A percentile compares a stretch with the other conserved stretches of the same genome.
Conservation (phyloP, 2,888 invertebrate genomes). For the Clunio marinus region DNA sequence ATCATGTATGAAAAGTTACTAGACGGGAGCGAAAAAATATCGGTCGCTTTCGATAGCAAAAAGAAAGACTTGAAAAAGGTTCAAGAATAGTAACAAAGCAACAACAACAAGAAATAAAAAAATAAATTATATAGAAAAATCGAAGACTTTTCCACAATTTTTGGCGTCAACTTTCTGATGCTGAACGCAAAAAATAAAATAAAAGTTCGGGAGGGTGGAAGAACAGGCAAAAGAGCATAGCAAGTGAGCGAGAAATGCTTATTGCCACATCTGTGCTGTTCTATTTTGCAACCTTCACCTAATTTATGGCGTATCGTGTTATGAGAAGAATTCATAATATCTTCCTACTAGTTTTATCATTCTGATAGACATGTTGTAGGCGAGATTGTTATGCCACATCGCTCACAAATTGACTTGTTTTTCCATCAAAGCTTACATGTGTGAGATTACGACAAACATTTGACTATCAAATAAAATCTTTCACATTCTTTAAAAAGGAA, state of each 20-base stretch:
- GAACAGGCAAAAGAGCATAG: too few species aligned
- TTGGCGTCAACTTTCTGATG: slow-evolving; percentile 5
- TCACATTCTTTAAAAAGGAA: not conserved
- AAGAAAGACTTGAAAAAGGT: not conserved
- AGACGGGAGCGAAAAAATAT: too few species aligned
- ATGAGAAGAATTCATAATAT: not conserved
- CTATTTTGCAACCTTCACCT: not conserved
- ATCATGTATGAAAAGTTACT: not conserved
- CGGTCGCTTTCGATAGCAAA: not conserved
- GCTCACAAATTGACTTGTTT: not conserved
- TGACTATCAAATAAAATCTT: not conserved
- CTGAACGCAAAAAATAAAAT: too few species aligned
- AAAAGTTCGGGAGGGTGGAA: too few species aligned
- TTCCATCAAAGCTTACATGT: not conserved
- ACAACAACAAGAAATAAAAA: too few species aligned
- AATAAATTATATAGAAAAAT: too few species aligned
- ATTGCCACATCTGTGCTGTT: not conserved
- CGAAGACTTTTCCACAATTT: not conserved
- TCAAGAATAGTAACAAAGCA: too few species aligned
- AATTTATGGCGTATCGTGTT: not conserved
- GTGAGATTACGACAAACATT: not conserved
- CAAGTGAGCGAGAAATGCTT: too few species aligned
- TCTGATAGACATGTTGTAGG: not conserved
- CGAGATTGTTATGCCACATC: not conserved
- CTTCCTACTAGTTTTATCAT: too few species aligned